Evolutionary conservation across 2,888 invertebrate species (phyloP).

Genomic region (Amaurobius ferox): DNA sequence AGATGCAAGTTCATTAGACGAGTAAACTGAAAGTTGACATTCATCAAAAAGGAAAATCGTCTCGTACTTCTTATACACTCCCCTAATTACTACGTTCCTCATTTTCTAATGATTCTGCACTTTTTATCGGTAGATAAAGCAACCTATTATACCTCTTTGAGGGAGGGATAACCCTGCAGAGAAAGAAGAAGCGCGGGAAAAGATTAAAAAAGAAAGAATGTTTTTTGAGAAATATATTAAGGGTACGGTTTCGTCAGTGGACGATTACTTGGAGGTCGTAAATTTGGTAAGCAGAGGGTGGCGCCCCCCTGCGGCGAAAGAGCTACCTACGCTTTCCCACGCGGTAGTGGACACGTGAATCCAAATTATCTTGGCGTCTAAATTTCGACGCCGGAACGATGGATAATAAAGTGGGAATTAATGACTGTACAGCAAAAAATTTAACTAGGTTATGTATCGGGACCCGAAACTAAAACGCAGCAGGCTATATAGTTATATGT

Average conservation of each 20-base stretch:
- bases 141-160: constrained; percentile 67
- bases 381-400: constrained; percentile 5
- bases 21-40: constrained; percentile 59
- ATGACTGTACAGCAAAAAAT: too few relatives aligned
- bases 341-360: constrained; percentile 45
- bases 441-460: too few relatives aligned
- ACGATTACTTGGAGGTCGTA: constrained; percentile 65
- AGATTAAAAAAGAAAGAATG: constrained; percentile 26
- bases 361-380: neutral
- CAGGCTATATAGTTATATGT: too few relatives aligned
- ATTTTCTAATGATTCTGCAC: constrained; percentile 42
- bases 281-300: constrained; percentile 49
- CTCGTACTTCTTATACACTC: constrained; percentile 20
- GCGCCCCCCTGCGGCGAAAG: constrained; percentile 63
- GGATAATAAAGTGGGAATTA: too few relatives aligned
- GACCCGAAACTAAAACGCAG: too few relatives aligned
- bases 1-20: constrained; percentile 60
- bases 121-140: constrained; percentile 69
- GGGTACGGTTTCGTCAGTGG: constrained; percentile 24
- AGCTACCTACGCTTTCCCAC: constrained; percentile 70
- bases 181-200: constrained; percentile 21
- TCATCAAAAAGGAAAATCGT: constrained; percentile 47
- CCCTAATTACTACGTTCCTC: constrained; percentile 62
- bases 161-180: constrained; percentile 45
- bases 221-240: constrained; percentile 26